A percentile compares a stretch with the other conserved stretches of the same genome.
Conservation (phyloP, 2,888 invertebrate genomes). For the Gortyna flavago region DNA sequence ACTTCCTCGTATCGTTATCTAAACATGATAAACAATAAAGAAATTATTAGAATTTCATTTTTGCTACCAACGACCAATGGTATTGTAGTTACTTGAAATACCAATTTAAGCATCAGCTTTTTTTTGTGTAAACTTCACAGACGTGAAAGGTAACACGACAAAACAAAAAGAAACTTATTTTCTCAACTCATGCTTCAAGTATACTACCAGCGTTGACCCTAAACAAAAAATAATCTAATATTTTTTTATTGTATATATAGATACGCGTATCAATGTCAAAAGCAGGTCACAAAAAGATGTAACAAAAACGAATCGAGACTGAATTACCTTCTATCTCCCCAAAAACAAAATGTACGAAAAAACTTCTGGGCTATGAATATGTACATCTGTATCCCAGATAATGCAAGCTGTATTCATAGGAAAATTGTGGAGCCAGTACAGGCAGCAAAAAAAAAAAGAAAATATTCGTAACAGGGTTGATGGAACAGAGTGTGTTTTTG, state of each 20-base stretch:
- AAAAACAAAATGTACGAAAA: constrained; percentile 20
- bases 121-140: background rate
- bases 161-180: background rate
- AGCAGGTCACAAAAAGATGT: too few species aligned
- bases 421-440: constrained; percentile 70
- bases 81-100: background rate
- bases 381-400: constrained; percentile 66
- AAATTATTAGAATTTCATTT: background rate
- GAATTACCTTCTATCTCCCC: constrained; percentile 8
- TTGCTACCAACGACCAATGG: too few species aligned
- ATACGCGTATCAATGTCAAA: too few species aligned
- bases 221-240: too few species aligned
- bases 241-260: too few species aligned
- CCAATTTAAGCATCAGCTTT: background rate
- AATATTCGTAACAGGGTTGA: constrained; percentile 78
- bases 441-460: constrained; percentile 77
- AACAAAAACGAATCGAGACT: constrained; percentile 7
- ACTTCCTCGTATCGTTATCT: background rate
- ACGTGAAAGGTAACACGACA: background rate
- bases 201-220: too few species aligned
- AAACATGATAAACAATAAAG: background rate
- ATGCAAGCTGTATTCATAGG: constrained; percentile 68
- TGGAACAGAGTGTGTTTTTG: constrained; percentile 73
- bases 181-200: background rate
- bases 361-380: constrained; percentile 40